Conservation (phyloP, 23 tunicate genomes). For the Trididemnum nubilum region DNA sequence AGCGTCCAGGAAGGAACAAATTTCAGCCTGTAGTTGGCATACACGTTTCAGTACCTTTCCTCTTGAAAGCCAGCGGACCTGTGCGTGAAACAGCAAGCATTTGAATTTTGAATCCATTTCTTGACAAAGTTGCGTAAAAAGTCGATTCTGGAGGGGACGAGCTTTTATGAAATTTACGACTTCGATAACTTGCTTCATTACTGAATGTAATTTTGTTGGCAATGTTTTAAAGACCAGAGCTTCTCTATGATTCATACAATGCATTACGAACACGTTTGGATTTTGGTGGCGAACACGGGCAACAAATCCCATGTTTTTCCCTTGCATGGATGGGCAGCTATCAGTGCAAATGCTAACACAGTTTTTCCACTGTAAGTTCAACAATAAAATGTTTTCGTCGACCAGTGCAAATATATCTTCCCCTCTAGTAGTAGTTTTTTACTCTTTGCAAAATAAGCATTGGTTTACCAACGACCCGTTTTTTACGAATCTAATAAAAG, state of each 20-base stretch:
- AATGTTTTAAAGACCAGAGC: constrained; percentile 37
- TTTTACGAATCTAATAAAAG: constrained; percentile 55
- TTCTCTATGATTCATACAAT: constrained; percentile 46
- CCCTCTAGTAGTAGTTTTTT: constrained; percentile 41
- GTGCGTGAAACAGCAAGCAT: constrained; percentile 34
- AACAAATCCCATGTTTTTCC: constrained; percentile 34
- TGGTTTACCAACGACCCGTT: constrained; percentile 32
- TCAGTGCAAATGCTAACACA: constrained; percentile 48
- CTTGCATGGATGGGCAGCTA: constrained; percentile 36
- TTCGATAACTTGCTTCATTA: constrained; percentile 18
- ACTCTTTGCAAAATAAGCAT: constrained; percentile 57
- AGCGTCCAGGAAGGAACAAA: constrained; percentile 29
- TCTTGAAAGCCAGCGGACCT: constrained; percentile 47
- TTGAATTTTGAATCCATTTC: constrained; percentile 21
- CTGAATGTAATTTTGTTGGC: constrained; percentile 22
- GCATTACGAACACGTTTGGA: constrained; percentile 36
- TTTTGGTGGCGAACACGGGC: constrained; percentile 35
- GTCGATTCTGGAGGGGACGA: constrained; percentile 40
- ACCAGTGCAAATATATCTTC: constrained; percentile 52
- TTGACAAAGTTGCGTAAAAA: constrained; percentile 32
- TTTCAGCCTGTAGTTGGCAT: too few species aligned
- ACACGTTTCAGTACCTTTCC: too few species aligned
- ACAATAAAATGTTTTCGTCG: constrained; percentile 33
- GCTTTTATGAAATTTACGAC: constrained; percentile 42
- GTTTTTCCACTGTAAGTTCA: constrained; percentile 30